Evolutionary conservation across 2,797 vertebrate genomes (phyloP), one percentile per base, ranked within the genome.

Genomic region (Megalops cyprinoides): DNA sequence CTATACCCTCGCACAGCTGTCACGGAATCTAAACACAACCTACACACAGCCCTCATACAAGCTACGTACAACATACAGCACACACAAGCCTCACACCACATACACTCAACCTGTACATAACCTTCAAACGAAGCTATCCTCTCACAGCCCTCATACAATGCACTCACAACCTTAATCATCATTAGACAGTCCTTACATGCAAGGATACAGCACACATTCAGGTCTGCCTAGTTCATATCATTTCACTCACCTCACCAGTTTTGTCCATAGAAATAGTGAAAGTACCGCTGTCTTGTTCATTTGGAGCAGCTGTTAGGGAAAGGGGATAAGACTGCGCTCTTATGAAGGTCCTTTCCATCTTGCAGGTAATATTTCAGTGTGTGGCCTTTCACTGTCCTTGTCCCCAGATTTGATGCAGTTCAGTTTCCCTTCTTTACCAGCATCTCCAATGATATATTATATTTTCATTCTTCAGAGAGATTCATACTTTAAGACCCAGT

Each of bases 351-450:
- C 76, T 88, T 87, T 87, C 89, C 83, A 82, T 91, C 88, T 88
- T 55, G 84, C 88, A 86, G 58, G 82, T 23, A 82, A 82, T 83
- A 77, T 60, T 83, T 56, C 77, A 84, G 83, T 83, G 83, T 84
- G 89, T 86, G 87, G 80, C 87, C 86, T 83, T 81, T 89, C 82
- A 89, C 86, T 87, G 84, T 89, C 87, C 81, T 87, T 84, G 71
- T 62, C 75, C 71, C 53, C 67, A 44, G 75, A 84, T 86, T 87
- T 89, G 67, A n/a, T n/a, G n/a, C n/a, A n/a, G n/a, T n/a, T n/a
- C n/a, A n/a, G n/a, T n/a, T n/a, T n/a, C n/a, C n/a, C n/a, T n/a
- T n/a, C n/a, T n/a, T n/a, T n/a, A n/a, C n/a, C n/a, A n/a, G n/a
- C n/a, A n/a, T n/a, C n/a, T n/a, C n/a, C n/a, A n/a, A n/a, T n/a